Base-by-base conservation (phyloP, 2,113 vertebrate genomes). In the Leptodactylus fuscus region DNA sequence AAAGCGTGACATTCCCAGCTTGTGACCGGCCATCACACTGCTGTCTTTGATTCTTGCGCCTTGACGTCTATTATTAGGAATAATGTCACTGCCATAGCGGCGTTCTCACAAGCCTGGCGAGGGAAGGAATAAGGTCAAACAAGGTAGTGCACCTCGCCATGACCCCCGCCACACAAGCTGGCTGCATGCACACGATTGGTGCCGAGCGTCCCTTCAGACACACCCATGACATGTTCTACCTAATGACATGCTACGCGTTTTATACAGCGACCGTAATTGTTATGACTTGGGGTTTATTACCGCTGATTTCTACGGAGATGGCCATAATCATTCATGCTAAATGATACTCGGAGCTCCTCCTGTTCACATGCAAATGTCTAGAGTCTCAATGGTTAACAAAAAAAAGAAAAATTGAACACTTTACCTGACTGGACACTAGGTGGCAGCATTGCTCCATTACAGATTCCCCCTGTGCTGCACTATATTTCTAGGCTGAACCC, bases 401-500 rank as follows among this genome's bases (percentile, higher is more conserved):
- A 88, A 85, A 90, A 36, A 79, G 85, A 58, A 60, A 79, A 58
- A 34, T 18, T 2, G 87, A 87, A 3, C 20, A 27, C 55, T 62
- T 78, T 27, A 3, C 11, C 11, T 58, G 44, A 69, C 22, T 36
- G 70, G 9, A 87, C 90, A 88, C 76, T 55, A 90, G 90, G 71
- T 91, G 89, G 88, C 90, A 91, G 85, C 81, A 71, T 88, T 85
- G 32, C 83, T 78, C 87, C 83, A 85, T 13, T 4, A 58, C 36
- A 71, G 1, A 77, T 48, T 0, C 0, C 79, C 16, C 4, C 27
- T 16, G 75, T 55, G 51, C 55, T 29, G 65, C 18, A 69, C 78
- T 44, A 20, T 58, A 76, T 24, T 87, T 74, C 12, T 79, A 16
- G 83, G 89, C 87, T 81, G 27, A 38, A 27, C 58, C 73, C 58